Conservation (phyloP, 2,113 vertebrate species). For the Hyperopisus bebe region DNA sequence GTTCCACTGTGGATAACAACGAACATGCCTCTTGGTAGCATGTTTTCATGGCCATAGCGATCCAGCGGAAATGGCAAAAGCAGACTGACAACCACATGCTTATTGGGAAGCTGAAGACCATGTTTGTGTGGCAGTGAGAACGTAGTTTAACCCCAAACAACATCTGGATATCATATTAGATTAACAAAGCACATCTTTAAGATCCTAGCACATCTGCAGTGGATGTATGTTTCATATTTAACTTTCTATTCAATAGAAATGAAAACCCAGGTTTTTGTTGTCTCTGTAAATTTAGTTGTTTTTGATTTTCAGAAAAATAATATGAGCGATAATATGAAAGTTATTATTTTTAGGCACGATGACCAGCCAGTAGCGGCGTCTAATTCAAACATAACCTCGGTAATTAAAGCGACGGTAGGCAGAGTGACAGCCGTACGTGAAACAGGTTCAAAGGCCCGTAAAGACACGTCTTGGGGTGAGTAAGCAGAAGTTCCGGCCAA, state of each 20-base stretch:
- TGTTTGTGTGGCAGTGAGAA: background rate
- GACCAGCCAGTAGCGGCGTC: background rate
- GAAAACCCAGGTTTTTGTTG: background rate
- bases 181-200: background rate
- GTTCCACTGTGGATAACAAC: background rate
- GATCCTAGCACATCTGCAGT: background rate
- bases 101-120: background rate
- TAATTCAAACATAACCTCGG: background rate
- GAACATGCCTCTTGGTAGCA: background rate
- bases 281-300: background rate
- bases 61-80: background rate
- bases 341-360: background rate
- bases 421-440: conserved; percentile 29
- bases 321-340: background rate
- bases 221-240: background rate
- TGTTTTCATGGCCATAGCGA: background rate
- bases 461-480: conserved; percentile 18
- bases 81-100: background rate
- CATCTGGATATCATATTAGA: background rate
- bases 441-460: conserved; percentile 31
- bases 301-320: background rate
- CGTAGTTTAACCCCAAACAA: background rate
- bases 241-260: background rate
- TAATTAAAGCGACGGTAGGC: conserved; percentile 26
- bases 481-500: conserved; percentile 5